Percentiles rank a stretch among this genome's conserved stretches.
phyloP scores from a whole-genome alignment of 64 coral and sea anemone species.

The Montipora sp. region DNA sequence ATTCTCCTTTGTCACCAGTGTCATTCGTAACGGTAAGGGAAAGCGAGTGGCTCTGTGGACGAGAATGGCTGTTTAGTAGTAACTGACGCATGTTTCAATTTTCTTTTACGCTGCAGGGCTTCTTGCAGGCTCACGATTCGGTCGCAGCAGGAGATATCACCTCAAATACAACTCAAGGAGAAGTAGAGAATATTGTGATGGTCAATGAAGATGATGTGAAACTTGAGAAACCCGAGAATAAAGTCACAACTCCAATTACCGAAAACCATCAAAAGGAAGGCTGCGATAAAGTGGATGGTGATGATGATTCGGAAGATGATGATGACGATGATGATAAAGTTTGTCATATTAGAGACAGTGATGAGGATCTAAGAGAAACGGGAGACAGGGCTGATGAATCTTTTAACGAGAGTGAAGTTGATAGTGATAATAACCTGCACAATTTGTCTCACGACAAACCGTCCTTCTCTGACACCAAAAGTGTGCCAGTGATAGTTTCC shows the following conservation, averaged over 20 bases:
- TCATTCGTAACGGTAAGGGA: too few relatives aligned
- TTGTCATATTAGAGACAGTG: background rate
- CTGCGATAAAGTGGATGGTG: background rate
- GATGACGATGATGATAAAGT: background rate
- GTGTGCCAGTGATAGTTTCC: background rate
- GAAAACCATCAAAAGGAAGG: background rate
- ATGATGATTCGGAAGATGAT: background rate
- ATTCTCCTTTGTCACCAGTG: too few relatives aligned
- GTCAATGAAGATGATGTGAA: background rate
- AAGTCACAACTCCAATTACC: background rate
- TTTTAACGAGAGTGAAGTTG: background rate
- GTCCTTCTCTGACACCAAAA: background rate
- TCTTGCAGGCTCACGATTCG: conserved; percentile 74
- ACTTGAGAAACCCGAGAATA: background rate
- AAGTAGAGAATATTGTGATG: background rate
- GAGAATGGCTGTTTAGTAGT: too few relatives aligned
- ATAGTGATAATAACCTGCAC: background rate
- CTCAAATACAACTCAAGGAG: background rate
- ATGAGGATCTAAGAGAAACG: background rate
- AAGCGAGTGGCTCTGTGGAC: too few relatives aligned
- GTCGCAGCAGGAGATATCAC: conserved; percentile 40
- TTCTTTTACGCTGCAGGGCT: conserved; percentile 38
- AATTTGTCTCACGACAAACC: background rate
- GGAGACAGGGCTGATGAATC: background rate
- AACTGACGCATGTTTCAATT: background rate